These are phyloP conservation scores for Pipistrellus pipistrellus DNA, from an alignment of 2,797 vertebrate species.

Conservation along the genomic window DNA sequence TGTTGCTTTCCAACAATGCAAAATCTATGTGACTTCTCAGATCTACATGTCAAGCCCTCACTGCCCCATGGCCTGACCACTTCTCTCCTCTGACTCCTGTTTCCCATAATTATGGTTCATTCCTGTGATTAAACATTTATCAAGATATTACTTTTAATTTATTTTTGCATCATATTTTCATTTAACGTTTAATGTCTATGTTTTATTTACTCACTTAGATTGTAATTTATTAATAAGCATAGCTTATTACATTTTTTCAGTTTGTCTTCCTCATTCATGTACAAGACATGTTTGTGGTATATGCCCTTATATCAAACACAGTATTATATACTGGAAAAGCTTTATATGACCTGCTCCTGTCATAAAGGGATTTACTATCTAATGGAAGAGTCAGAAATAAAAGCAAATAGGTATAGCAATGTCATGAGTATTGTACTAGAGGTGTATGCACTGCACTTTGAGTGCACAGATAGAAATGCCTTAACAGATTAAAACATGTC, in stretches of 20 bases:
- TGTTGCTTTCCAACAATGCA: neutral
- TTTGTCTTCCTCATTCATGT: neutral
- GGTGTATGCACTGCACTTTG: neutral
- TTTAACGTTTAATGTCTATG: conserved; percentile 21
- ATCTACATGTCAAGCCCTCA: neutral
- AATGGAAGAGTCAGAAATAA: neutral
- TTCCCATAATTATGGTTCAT: neutral
- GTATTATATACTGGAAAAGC: neutral
- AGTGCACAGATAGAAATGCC: neutral
- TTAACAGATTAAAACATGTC: conserved; percentile 3
- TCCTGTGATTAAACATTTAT: neutral
- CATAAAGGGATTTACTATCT: neutral
- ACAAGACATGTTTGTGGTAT: neutral
- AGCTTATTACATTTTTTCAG: neutral
- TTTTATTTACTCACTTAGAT: conserved; percentile 14
- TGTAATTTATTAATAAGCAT: conserved; percentile 42
- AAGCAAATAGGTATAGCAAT: neutral
- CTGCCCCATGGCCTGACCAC: neutral
- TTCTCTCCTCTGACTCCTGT: neutral
- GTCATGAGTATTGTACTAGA: neutral
- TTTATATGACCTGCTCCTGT: neutral
- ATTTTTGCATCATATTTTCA: conserved; percentile 15
- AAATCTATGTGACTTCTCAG: neutral
- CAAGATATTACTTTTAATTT: neutral
- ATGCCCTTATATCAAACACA: neutral